These are phyloP conservation scores for Andricus quercusramuli DNA, from an alignment of 2,888 invertebrate species.

Conservation along the genomic window DNA sequence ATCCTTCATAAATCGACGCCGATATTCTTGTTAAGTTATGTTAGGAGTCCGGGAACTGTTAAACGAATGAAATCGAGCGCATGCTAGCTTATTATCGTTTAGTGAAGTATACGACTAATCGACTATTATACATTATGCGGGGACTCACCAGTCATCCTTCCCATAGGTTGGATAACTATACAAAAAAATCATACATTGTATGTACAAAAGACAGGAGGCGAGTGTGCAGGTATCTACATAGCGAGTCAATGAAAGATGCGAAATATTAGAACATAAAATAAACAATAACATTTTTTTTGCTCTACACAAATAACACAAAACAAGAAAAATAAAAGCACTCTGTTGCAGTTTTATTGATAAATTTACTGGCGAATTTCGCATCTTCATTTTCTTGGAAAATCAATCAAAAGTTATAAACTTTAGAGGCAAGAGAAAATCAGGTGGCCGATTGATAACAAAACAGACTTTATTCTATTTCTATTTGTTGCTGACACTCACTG, in stretches of 20 bases:
- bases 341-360: background rate
- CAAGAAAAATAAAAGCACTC: background rate
- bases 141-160: conserved; percentile 83
- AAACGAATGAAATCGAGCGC: conserved; percentile 39
- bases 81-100: conserved; percentile 46
- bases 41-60: background rate
- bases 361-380: background rate
- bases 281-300: background rate
- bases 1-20: background rate
- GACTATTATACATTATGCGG: conserved; percentile 71
- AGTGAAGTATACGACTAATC: conserved; percentile 55
- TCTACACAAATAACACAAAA: background rate
- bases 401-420: background rate
- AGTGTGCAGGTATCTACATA: conserved; percentile 39
- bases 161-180: conserved; percentile 82
- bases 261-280: background rate
- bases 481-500: background rate
- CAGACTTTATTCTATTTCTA: background rate
- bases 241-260: background rate
- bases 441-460: background rate
- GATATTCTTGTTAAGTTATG: background rate
- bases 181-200: conserved; percentile 73
- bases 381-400: conserved; percentile 1
- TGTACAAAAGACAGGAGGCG: conserved; percentile 67
- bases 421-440: background rate